A percentile compares a stretch with the other conserved stretches of the same genome.
These are phyloP conservation scores for Agelastica alni DNA, from an alignment of 2,888 invertebrate species.

Conservation along the genomic window DNA sequence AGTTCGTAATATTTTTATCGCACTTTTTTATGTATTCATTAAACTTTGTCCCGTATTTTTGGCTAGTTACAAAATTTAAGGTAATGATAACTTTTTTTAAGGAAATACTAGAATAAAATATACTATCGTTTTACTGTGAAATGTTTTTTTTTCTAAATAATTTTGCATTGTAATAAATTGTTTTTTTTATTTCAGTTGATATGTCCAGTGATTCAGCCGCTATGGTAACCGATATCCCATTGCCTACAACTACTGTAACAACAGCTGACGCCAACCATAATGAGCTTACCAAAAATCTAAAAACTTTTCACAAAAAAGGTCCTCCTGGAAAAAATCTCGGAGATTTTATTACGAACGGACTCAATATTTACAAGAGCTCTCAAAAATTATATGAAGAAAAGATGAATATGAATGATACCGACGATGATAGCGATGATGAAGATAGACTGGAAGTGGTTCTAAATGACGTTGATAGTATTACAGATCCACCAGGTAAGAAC, in stretches of 20 bases:
- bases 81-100: too few species aligned
- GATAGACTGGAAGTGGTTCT: constrained; percentile 8
- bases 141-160: too few species aligned
- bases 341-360: constrained; percentile 42
- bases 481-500: constrained; percentile 18
- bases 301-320: constrained; percentile 33
- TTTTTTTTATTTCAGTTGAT: constrained; percentile 16
- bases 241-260: constrained; percentile 39
- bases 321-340: constrained; percentile 12
- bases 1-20: too few species aligned
- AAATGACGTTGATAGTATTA: constrained; percentile 1
- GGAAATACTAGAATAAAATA: too few species aligned
- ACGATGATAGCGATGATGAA: constrained; percentile 21
- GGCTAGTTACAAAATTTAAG: too few species aligned
- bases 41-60: too few species aligned
- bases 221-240: constrained; percentile 35
- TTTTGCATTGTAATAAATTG: background rate
- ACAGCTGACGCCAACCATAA: constrained; percentile 51
- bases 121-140: too few species aligned
- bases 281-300: constrained; percentile 42
- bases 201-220: constrained; percentile 38
- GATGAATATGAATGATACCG: constrained; percentile 7
- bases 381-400: background rate
- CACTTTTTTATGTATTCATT: too few species aligned
- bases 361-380: constrained; percentile 24